phyloP scores from a whole-genome alignment of 53 echinoderm and acorn worm genomes.

The Antedon mediterranea region DNA sequence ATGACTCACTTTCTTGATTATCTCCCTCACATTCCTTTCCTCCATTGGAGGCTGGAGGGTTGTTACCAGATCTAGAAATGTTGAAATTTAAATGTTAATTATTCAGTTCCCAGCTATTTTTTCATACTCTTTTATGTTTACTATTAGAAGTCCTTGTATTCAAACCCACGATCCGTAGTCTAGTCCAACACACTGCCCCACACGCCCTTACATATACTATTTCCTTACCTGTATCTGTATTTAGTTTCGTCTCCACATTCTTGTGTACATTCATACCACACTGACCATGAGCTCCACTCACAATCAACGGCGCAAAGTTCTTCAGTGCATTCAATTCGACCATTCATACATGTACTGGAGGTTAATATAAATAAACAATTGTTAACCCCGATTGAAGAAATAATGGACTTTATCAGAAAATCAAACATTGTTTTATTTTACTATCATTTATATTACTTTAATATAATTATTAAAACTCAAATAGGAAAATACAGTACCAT shows the following conservation, averaged over 20 bases:
- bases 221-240: not conserved
- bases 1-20: conserved; percentile 25
- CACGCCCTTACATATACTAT: too few species aligned
- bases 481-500: too few species aligned
- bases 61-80: conserved; percentile 57
- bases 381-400: not conserved
- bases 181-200: too few species aligned
- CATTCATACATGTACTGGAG: not conserved
- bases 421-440: too few species aligned
- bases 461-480: too few species aligned
- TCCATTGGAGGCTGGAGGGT: conserved; percentile 50
- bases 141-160: too few species aligned
- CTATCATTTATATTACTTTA: too few species aligned
- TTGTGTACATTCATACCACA: not conserved
- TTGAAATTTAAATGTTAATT: too few species aligned
- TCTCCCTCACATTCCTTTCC: conserved; percentile 45
- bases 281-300: not conserved
- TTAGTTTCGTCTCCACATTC: not conserved
- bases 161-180: too few species aligned
- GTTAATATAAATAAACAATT: not conserved
- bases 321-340: not conserved
- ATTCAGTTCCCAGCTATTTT: too few species aligned
- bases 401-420: too few species aligned
- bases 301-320: not conserved
- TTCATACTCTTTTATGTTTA: too few species aligned